Conservation (phyloP, 2,113 vertebrate species). For the Baryphthengus martii region DNA sequence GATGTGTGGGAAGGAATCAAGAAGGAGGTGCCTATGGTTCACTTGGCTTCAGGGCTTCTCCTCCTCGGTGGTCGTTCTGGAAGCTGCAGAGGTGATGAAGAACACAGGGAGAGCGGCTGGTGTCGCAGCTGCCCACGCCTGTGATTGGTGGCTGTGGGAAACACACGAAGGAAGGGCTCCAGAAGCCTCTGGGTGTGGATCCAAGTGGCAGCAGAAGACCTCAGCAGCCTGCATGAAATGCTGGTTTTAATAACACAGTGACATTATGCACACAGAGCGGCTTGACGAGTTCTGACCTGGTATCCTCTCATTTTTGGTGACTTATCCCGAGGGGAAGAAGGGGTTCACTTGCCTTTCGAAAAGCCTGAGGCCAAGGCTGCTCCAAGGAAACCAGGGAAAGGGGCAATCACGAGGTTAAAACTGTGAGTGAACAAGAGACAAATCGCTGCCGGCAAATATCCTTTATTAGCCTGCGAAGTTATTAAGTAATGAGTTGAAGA, state of each 20-base stretch:
- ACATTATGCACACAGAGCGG: background rate
- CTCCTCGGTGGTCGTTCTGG: background rate
- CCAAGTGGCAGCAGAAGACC: background rate
- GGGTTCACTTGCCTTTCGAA: background rate
- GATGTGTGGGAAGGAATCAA: background rate
- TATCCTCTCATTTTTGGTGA: background rate
- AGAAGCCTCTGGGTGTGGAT: background rate
- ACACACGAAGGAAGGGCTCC: background rate
- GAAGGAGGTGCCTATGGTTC: background rate
- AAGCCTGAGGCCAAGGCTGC: background rate
- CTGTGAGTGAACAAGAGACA: background rate
- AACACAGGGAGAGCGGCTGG: background rate
- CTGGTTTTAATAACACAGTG: background rate
- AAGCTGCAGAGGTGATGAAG: background rate
- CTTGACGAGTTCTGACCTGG: background rate
- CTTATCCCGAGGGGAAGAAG: background rate
- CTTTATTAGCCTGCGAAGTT: slow-evolving; percentile 1
- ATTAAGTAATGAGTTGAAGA: background rate
- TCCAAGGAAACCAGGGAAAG: background rate
- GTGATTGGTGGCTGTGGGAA: background rate
- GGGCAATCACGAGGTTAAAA: background rate
- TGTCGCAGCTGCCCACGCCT: background rate
- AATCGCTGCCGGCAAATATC: background rate
- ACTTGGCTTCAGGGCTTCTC: background rate
- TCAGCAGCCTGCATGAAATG: background rate